These are phyloP conservation scores for Penaeus japonicus DNA, from an alignment of 1,140 invertebrate species.

Conservation along the genomic window DNA sequence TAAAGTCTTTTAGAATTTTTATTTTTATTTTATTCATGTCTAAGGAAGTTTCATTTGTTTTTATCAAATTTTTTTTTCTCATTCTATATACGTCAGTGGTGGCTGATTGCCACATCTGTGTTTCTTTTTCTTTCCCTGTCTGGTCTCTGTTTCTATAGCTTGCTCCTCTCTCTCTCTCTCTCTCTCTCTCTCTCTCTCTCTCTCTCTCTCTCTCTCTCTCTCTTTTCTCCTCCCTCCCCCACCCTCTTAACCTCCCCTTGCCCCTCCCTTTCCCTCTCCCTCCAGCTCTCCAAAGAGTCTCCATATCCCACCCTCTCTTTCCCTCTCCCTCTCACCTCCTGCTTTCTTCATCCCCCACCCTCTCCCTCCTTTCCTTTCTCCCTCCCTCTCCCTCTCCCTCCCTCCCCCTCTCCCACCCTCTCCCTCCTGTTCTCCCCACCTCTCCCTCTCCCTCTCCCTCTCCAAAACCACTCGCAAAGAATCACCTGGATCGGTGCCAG, in stretches of 20 bases:
- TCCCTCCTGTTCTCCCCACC: not conserved
- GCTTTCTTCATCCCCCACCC: not conserved
- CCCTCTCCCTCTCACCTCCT: not conserved
- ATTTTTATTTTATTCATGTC: too few relatives aligned
- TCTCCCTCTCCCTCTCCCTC: not conserved
- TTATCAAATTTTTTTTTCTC: too few relatives aligned
- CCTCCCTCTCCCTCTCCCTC: not conserved
- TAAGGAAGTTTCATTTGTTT: too few relatives aligned
- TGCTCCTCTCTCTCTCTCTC: too few relatives aligned
- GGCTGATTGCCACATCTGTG: too few relatives aligned
- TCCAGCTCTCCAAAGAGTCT: not conserved
- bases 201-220: too few relatives aligned
- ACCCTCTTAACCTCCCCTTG: not conserved
- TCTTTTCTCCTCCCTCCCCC: not conserved
- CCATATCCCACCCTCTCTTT: not conserved
- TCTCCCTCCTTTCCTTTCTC: not conserved
- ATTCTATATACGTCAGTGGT: too few relatives aligned
- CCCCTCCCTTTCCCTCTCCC: not conserved
- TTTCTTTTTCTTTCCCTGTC: too few relatives aligned
- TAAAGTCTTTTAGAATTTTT: too few relatives aligned
- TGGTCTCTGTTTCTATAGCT: too few relatives aligned
- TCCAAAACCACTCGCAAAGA: not conserved
- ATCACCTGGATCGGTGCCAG: not conserved
- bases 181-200: too few relatives aligned
- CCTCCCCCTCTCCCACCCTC: not conserved